Evolutionary conservation across 2,888 invertebrate genomes (phyloP).

Genomic region (Timema cristinae): DNA sequence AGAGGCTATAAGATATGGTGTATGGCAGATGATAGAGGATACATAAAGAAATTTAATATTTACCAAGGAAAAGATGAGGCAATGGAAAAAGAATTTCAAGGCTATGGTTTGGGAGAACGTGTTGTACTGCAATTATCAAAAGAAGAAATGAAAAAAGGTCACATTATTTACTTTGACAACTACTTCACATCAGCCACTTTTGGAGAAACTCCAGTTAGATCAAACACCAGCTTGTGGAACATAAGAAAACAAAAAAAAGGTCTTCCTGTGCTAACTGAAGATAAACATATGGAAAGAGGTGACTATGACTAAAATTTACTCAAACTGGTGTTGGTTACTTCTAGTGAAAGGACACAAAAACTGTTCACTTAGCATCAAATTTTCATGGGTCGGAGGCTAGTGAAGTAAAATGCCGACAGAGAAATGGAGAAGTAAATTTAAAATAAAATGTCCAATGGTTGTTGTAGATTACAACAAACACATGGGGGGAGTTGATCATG

Average conservation of each 20-base stretch:
- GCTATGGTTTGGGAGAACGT: background rate
- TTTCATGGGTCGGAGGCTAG: constrained; percentile 31
- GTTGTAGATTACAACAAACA: too few relatives aligned
- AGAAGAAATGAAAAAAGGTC: too few relatives aligned
- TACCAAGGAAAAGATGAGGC: constrained; percentile 17
- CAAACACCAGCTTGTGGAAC: too few relatives aligned
- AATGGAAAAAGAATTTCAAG: background rate
- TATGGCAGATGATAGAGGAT: constrained; percentile 29
- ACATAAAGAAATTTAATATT: constrained; percentile 32
- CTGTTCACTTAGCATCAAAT: constrained; percentile 30
- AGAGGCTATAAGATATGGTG: constrained; percentile 31
- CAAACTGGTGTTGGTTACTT: constrained; percentile 22
- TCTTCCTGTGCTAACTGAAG: too few relatives aligned
- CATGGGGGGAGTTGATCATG: constrained; percentile 19
- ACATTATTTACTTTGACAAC: too few relatives aligned
- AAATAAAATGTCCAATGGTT: constrained; percentile 17
- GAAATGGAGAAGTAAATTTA: constrained; percentile 15
- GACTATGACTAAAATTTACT: too few relatives aligned
- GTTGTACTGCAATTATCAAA: too few relatives aligned
- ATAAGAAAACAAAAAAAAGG: too few relatives aligned
- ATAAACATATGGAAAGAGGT: too few relatives aligned
- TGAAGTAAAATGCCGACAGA: constrained; percentile 4
- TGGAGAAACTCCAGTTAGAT: too few relatives aligned
- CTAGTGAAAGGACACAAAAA: constrained; percentile 31
- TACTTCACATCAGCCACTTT: too few relatives aligned